Evolutionary conservation across 1,140 invertebrate species (phyloP).

Genomic region (Musca domestica): DNA sequence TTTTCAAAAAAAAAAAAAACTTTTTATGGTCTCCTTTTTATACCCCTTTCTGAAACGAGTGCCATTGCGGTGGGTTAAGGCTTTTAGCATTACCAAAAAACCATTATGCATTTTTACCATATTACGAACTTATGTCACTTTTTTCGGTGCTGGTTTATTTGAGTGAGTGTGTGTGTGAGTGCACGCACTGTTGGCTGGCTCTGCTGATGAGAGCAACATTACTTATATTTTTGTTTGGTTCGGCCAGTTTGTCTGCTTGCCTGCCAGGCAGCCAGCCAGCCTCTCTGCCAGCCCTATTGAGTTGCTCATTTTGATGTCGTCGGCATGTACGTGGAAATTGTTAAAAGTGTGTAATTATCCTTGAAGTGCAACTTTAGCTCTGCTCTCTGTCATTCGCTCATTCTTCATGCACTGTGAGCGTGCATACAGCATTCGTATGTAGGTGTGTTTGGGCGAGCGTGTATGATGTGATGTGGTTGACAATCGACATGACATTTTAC

Average conservation of each 20-base stretch:
- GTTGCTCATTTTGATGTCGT: background rate
- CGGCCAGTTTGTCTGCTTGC: too few species aligned
- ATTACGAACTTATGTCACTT: too few species aligned
- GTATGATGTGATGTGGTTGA: background rate
- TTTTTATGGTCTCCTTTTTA: too few species aligned
- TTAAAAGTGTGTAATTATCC: conserved; percentile 22
- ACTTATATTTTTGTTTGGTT: too few species aligned
- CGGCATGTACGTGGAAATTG: background rate
- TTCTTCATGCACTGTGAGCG: background rate
- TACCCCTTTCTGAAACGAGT: too few species aligned
- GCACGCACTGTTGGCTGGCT: background rate
- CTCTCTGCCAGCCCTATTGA: too few species aligned
- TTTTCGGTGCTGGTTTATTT: background rate
- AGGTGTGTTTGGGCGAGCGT: too few species aligned
- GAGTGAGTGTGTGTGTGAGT: background rate
- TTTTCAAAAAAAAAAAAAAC: too few species aligned
- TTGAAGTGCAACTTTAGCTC: conserved; percentile 8
- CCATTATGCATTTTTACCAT: conserved; percentile 10
- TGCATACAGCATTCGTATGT: too few species aligned
- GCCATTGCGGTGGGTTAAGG: background rate
- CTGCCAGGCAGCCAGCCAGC: too few species aligned
- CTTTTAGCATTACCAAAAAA: conserved; percentile 11
- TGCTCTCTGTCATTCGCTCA: too few species aligned
- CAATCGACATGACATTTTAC: conserved; percentile 21
- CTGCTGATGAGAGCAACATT: too few species aligned